These are phyloP conservation scores for Drosophila willistoni DNA, from an alignment of 1,140 invertebrate species.

Conservation along the genomic window DNA sequence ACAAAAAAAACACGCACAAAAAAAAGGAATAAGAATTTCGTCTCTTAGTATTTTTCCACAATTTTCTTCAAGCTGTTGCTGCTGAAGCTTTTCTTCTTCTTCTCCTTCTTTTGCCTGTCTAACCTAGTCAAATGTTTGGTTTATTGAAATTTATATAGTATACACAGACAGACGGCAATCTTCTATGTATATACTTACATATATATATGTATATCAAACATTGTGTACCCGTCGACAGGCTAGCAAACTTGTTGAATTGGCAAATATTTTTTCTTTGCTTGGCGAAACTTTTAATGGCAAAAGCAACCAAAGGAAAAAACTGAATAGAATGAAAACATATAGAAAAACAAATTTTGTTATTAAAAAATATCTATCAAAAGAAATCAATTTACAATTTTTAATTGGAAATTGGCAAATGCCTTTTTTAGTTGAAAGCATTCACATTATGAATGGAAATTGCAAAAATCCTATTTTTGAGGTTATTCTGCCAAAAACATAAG, in stretches of 20 bases:
- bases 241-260: constrained; percentile 11
- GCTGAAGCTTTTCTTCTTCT: not conserved
- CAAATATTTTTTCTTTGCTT: constrained; percentile 10
- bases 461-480: not conserved
- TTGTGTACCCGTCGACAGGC: not conserved
- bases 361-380: not conserved
- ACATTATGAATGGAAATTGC: not conserved
- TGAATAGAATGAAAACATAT: not conserved
- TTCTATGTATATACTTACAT: not conserved
- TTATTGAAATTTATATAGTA: constrained; percentile 15
- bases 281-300: constrained; percentile 5
- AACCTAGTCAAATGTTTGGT: constrained; percentile 12
- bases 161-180: not conserved
- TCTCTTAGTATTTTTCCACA: constrained; percentile 1
- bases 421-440: not conserved
- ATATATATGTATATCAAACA: not conserved
- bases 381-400: constrained; percentile 10
- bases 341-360: not conserved
- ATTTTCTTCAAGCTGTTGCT: not conserved
- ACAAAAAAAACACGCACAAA: not conserved
- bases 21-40: not conserved
- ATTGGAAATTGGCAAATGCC: not conserved
- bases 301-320: not conserved
- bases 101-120: not conserved
- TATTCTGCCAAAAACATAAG: not conserved